Evolutionary conservation across 1,140 invertebrate species (phyloP).

Genomic region (Drosophila burlai): DNA sequence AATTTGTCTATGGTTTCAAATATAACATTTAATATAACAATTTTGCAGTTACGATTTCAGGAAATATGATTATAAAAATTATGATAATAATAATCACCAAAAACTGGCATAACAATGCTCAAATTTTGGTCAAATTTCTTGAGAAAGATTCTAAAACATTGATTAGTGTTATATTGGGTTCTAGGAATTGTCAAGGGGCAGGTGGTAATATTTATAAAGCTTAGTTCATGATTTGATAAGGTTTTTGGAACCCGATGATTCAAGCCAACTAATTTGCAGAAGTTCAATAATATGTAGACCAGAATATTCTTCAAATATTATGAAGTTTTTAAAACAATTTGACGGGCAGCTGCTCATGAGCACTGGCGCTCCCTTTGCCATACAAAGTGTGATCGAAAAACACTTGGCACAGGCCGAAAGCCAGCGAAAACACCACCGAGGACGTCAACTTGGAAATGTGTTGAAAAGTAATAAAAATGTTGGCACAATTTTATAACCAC

Average conservation of each 20-base stretch:
- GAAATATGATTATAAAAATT: neutral
- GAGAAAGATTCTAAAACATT: conserved; percentile 6
- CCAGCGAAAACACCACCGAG: conserved; percentile 3
- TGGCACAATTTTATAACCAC: conserved; percentile 79
- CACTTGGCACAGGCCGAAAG: neutral
- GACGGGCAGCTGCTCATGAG: neutral
- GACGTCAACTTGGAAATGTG: conserved; percentile 59
- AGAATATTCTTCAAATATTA: neutral
- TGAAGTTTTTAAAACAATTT: neutral
- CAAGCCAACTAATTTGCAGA: neutral
- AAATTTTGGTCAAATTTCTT: conserved; percentile 1
- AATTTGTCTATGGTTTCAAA: conserved; percentile 20
- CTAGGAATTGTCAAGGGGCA: conserved; percentile 6
- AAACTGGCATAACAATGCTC: neutral
- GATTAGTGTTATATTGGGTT: conserved; percentile 11
- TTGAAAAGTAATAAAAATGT: conserved; percentile 84
- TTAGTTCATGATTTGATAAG: conserved; percentile 18
- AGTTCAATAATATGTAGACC: neutral
- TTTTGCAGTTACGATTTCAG: neutral
- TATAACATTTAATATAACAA: neutral
- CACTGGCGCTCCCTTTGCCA: conserved; percentile 17
- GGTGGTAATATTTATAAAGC: conserved; percentile 4
- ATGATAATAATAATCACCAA: conserved; percentile 8
- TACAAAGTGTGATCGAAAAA: conserved; percentile 29
- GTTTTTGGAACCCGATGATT: conserved; percentile 7